Evolutionary conservation across 2,888 invertebrate species (phyloP), one percentile per base, ranked within the genome.

Genomic region (Sarcophaga variegata): DNA sequence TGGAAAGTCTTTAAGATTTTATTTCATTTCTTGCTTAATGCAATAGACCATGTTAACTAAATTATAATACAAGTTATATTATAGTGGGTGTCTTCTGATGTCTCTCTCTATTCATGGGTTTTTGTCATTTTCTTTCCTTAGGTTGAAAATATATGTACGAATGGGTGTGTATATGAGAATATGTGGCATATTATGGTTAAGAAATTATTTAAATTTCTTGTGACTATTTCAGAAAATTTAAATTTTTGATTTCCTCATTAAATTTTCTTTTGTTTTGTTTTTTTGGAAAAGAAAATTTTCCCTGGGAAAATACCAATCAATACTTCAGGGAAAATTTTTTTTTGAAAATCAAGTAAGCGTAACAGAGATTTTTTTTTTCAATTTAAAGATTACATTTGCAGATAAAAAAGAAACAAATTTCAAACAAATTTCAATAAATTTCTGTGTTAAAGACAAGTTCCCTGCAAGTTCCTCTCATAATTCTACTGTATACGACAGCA

Each of bases 271-370:
- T 69, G 22, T 54, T 37, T 74, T 67, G 1, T 25, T 37, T 22
- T 76, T 14, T 67, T 12, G 14, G 49, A 45, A 54, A 54, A 54
- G 2, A 2, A 37, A 37, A 37, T 37, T 37, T 37, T 37, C 64
- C 62, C 60, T 85, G 84, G 84, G 84, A 85, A 85, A 81, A 85
- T 71, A 27, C 62, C 76, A 85, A 85, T 76, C 80, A 85, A 84
- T 84, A 76, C 76, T 63, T 60, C 45, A 47, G 14, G 59, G 17
- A 66, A 78, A 71, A 3, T 22, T 60, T 45, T 60, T 45, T 10
- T 54, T 54, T 54, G 27, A 17, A 37, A 82, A 11, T 62, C 76
- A 85, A 25, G 76, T 70, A 71, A 81, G 75, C 84, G 84, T 80
- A 81, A 85, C 84, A n/a, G 10, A 62, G 71, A 76, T 75, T 83